phyloP scores from a whole-genome alignment of 2,113 vertebrate species.

The Ancistrus triradiatus region DNA sequence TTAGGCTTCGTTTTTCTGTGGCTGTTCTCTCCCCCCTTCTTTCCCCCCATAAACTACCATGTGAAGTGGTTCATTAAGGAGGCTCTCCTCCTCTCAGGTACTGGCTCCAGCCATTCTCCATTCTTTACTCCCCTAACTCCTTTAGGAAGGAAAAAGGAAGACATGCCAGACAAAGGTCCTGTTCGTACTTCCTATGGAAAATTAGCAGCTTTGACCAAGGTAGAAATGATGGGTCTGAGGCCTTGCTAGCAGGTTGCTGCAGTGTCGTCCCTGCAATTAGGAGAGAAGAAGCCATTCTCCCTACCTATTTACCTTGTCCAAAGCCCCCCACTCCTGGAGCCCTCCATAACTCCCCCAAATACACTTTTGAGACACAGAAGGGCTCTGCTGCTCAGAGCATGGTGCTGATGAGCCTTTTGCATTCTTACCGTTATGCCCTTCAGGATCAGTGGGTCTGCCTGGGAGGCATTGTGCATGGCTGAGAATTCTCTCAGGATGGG shows the following conservation, averaged over 20 bases:
- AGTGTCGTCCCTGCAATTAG: conserved; percentile 86
- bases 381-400: conserved; percentile 80
- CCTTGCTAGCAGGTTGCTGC: conserved; percentile 51
- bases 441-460: conserved; percentile 67
- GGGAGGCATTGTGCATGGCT: conserved; percentile 80
- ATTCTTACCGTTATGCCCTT: conserved; percentile 78
- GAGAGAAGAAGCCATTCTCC: conserved; percentile 90
- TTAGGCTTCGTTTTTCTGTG: conserved; percentile 79
- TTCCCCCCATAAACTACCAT: conserved; percentile 79
- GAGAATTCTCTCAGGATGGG: conserved; percentile 81
- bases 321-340: conserved; percentile 40
- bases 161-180: conserved; percentile 99
- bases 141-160: conserved; percentile 94
- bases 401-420: conserved; percentile 74
- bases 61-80: conserved; percentile 99
- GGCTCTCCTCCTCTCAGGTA: conserved; percentile 84
- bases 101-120: conserved; percentile 89
- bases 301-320: conserved; percentile 78
- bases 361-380: conserved; percentile 91
- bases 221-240: conserved; percentile 85
- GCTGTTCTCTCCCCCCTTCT: conserved; percentile 53
- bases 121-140: conserved; percentile 92
- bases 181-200: conserved; percentile 99
- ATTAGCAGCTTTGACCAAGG: conserved; percentile 99
- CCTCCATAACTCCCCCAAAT: conserved; percentile 49